A percentile compares a stretch with the other conserved stretches of the same genome.
These are phyloP conservation scores for Perodicticus potto DNA, from an alignment of 2,797 vertebrate genomes.

Conservation along the genomic window DNA sequence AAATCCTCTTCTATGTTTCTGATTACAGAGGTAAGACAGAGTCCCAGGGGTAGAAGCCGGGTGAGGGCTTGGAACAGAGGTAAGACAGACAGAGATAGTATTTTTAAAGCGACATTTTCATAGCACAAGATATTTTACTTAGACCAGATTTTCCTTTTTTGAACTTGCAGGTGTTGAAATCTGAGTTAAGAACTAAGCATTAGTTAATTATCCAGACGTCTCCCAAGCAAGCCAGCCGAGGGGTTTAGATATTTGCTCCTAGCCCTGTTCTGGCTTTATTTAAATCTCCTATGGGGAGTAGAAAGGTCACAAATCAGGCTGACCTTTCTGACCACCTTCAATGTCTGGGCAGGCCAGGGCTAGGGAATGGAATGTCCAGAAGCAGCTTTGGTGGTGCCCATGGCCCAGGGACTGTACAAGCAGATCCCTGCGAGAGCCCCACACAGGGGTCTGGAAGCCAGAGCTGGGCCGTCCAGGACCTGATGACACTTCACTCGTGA, in stretches of 20 bases:
- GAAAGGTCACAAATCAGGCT: background rate
- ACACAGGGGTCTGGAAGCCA: background rate
- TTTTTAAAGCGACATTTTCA: conserved; percentile 48
- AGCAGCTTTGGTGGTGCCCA: accelerated
- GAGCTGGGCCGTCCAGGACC: too few relatives aligned
- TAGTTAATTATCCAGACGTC: background rate
- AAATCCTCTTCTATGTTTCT: background rate
- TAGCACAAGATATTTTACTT: background rate
- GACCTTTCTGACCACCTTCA: background rate
- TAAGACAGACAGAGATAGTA: background rate
- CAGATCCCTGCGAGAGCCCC: too few relatives aligned
- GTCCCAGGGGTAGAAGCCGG: background rate
- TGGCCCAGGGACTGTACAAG: background rate
- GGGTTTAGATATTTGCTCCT: background rate
- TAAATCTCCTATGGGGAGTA: background rate
- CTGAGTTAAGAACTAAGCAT: background rate
- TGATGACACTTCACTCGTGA: accelerated
- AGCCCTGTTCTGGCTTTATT: background rate
- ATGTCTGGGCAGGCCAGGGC: background rate
- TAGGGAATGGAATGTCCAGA: accelerated
- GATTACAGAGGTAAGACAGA: background rate
- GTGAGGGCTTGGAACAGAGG: background rate
- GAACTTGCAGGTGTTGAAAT: background rate
- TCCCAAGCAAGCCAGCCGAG: background rate
- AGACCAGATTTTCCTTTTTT: background rate